A percentile compares a stretch with the other conserved stretches of the same genome.
Evolutionary conservation across 2,888 invertebrate genomes (phyloP).

Genomic region (Tineola bisselliella): DNA sequence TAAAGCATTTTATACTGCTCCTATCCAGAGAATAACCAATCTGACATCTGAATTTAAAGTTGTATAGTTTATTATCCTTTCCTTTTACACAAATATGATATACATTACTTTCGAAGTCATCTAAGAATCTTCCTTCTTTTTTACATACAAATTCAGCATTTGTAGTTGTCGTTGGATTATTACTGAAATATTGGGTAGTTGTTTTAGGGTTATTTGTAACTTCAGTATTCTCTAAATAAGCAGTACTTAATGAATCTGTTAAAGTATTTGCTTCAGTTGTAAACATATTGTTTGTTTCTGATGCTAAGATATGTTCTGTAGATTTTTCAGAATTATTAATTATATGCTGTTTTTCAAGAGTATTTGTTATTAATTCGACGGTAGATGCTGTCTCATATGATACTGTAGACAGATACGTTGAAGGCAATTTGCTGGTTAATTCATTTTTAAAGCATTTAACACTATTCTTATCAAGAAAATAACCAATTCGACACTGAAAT

Average conservation of each 20-base stretch:
- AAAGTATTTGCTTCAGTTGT: too few species aligned
- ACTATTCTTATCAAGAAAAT: not conserved
- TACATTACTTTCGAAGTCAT: conserved; percentile 38
- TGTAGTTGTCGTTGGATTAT: conserved; percentile 19
- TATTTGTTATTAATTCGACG: too few species aligned
- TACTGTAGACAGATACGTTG: not conserved
- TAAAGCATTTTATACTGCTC: not conserved
- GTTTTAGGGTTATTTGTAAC: too few species aligned
- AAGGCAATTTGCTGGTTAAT: not conserved
- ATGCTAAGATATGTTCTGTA: too few species aligned
- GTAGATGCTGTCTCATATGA: too few species aligned
- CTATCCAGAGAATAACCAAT: not conserved
- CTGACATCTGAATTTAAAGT: conserved; percentile 35
- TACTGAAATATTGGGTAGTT: too few species aligned
- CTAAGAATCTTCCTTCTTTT: conserved; percentile 44
- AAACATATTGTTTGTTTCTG: too few species aligned
- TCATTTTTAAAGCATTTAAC: not conserved
- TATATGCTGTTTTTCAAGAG: too few species aligned
- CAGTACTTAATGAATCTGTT: too few species aligned
- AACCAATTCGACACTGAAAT: conserved; percentile 22
- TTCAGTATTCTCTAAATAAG: too few species aligned
- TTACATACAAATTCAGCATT: conserved; percentile 58
- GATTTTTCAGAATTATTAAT: too few species aligned
- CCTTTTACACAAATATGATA: conserved; percentile 53
- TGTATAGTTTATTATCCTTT: conserved; percentile 26